Conservation (phyloP, 2,888 invertebrate species). For the Eupithecia subumbrata region DNA sequence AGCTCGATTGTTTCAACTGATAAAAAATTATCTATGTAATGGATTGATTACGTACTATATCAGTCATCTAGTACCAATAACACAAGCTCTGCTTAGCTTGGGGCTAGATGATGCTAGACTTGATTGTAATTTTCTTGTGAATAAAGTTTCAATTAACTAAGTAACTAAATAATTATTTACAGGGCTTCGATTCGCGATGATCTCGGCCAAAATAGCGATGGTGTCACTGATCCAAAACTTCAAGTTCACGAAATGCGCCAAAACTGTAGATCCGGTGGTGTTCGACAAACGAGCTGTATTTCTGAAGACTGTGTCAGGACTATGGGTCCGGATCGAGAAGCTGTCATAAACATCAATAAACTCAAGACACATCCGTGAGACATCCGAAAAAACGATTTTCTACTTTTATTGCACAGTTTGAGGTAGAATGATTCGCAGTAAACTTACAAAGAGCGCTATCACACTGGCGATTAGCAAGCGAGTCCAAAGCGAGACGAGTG, state of each 20-base stretch:
- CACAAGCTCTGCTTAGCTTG: too few species aligned
- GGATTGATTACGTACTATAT: too few species aligned
- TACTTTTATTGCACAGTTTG: too few species aligned
- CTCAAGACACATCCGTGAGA: background rate
- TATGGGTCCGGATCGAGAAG: constrained; percentile 68
- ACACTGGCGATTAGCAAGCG: too few species aligned
- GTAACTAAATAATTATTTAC: constrained; percentile 41
- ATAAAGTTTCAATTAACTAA: background rate
- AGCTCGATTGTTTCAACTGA: too few species aligned
- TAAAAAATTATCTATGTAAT: too few species aligned
- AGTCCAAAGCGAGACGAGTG: too few species aligned
- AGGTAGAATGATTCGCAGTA: too few species aligned
- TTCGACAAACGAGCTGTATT: constrained; percentile 67
- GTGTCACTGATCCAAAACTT: constrained; percentile 75
- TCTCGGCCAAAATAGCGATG: constrained; percentile 78
- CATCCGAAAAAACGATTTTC: background rate
- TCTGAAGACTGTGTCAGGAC: constrained; percentile 68
- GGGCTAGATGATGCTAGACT: too few species aligned
- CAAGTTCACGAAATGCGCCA: constrained; percentile 64
- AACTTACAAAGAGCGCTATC: too few species aligned
- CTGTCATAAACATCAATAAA: constrained; percentile 38
- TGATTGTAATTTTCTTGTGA: too few species aligned
- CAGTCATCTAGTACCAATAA: too few species aligned
- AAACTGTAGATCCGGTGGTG: constrained; percentile 71
- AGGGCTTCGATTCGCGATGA: constrained; percentile 81